A percentile compares a stretch with the other conserved stretches of the same genome.
These are phyloP conservation scores for Ophthalmolycus amberensis DNA, from an alignment of 2,113 vertebrate genomes.

Conservation along the genomic window DNA sequence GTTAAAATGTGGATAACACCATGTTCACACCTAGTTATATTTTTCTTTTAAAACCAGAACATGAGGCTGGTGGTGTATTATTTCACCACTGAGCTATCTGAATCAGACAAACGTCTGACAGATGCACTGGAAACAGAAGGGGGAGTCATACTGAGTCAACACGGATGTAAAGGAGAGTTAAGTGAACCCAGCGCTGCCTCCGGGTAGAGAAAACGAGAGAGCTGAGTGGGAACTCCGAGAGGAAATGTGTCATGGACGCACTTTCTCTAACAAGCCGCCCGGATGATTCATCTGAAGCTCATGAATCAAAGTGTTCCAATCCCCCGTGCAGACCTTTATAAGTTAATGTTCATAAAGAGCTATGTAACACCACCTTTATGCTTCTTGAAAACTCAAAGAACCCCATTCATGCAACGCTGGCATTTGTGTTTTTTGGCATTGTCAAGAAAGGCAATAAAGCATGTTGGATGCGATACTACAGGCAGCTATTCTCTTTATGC, in stretches of 20 bases:
- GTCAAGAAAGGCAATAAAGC: conserved; percentile 60
- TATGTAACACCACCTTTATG: conserved; percentile 56
- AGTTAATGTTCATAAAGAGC: conserved; percentile 59
- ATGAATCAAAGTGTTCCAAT: conserved; percentile 69
- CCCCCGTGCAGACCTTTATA: conserved; percentile 36
- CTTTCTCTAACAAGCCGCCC: conserved; percentile 64
- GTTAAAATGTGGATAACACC: conserved; percentile 53
- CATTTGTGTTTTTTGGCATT: conserved; percentile 56
- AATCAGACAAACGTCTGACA: conserved; percentile 49
- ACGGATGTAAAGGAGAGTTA: conserved; percentile 45
- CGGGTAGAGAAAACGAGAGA: conserved; percentile 56
- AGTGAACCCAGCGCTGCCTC: conserved; percentile 41
- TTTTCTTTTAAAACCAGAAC: conserved; percentile 44
- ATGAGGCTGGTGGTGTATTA: conserved; percentile 9
- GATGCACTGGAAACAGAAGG: conserved; percentile 59
- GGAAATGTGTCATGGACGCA: conserved; percentile 78
- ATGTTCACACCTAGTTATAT: conserved; percentile 51
- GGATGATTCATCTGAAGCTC: conserved; percentile 68
- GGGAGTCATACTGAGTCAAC: conserved; percentile 50
- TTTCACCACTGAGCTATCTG: conserved; percentile 47
- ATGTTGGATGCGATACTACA: conserved; percentile 48
- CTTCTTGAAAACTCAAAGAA: conserved; percentile 59
- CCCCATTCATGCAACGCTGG: conserved; percentile 54
- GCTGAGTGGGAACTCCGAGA: conserved; percentile 66
- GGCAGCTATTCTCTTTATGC: conserved; percentile 54